A percentile compares a stretch with the other conserved stretches of the same genome.
These are phyloP conservation scores for Anomalospiza imberbis DNA, from an alignment of 2,797 vertebrate species.

Conservation along the genomic window DNA sequence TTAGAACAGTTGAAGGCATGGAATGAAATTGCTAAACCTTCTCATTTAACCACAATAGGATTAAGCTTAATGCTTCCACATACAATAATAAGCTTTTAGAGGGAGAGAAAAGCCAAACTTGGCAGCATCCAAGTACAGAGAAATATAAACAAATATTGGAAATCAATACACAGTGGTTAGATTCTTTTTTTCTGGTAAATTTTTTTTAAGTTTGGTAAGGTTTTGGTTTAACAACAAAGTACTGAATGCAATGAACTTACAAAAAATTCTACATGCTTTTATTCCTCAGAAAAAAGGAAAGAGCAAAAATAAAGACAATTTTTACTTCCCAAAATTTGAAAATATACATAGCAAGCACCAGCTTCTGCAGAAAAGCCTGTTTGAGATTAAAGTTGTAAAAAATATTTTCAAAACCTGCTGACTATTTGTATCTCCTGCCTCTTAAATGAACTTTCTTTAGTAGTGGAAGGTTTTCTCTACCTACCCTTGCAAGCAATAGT, in stretches of 20 bases:
- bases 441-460: not conserved
- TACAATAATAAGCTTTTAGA: not conserved
- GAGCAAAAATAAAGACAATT: not conserved
- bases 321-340: not conserved
- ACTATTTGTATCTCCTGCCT: not conserved
- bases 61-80: not conserved
- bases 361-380: not conserved
- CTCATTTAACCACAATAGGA: conserved; percentile 8
- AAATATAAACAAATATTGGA: not conserved
- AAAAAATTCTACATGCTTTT: not conserved
- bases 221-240: not conserved
- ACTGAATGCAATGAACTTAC: not conserved
- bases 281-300: not conserved
- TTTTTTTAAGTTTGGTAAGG: not conserved
- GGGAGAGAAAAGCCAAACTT: not conserved
- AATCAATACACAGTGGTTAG: not conserved
- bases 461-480: not conserved
- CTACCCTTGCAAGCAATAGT: not conserved
- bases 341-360: not conserved
- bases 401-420: not conserved
- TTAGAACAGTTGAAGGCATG: not conserved
- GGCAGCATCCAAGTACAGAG: not conserved
- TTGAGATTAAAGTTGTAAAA: not conserved
- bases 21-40: not conserved
- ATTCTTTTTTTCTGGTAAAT: not conserved